These are phyloP conservation scores for Astreopora myriophthalma DNA, from an alignment of 64 coral and sea anemone species.

Conservation along the genomic window DNA sequence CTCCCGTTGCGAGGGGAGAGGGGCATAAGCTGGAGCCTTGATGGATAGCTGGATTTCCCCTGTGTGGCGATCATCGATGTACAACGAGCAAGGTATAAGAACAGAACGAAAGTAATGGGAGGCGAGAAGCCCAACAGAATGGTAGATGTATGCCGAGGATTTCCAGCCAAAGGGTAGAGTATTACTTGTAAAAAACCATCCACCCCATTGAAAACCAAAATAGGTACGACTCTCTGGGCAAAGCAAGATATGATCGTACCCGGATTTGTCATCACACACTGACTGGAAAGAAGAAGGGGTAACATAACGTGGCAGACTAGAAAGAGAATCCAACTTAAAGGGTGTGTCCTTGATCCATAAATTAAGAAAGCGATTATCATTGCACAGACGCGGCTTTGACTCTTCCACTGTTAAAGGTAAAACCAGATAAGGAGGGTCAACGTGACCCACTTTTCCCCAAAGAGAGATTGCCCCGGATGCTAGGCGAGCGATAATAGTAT, in stretches of 20 bases:
- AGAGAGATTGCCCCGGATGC: not conserved
- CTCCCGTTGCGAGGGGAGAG: not conserved
- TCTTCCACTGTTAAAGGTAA: not conserved
- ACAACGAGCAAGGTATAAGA: not conserved
- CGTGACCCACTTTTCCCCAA: not conserved
- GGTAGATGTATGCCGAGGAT: not conserved
- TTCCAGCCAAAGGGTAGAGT: not conserved
- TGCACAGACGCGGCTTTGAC: conserved; percentile 3
- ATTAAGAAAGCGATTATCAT: conserved; percentile 25
- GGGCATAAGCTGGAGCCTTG: not conserved
- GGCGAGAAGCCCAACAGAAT: not conserved
- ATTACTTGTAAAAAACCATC: not conserved
- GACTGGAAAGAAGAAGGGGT: not conserved
- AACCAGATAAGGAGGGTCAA: not conserved
- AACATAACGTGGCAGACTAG: not conserved
- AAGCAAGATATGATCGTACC: not conserved
- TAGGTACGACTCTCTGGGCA: not conserved
- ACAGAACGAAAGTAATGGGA: not conserved
- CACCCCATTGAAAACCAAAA: not conserved
- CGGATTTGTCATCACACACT: conserved; percentile 1
- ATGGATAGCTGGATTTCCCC: not conserved
- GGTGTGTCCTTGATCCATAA: not conserved
- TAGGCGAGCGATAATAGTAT: not conserved
- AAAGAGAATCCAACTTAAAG: not conserved
- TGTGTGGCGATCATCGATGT: conserved; percentile 1